Evolutionary conservation across 2,888 invertebrate species (phyloP), one percentile per base, ranked within the genome.

Genomic region (Melieria crassipennis): DNA sequence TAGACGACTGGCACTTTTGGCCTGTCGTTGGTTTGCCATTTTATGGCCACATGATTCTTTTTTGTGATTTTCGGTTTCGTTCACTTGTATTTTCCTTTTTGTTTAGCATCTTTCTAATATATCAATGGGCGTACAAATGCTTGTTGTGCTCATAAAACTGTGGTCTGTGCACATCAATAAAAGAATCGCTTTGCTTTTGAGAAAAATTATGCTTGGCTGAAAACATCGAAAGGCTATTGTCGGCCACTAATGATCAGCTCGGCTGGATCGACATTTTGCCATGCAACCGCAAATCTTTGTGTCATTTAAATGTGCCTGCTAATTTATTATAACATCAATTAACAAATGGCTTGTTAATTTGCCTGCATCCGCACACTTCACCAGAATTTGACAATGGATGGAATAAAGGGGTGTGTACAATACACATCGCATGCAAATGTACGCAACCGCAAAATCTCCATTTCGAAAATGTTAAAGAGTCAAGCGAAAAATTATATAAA

Each of bases 281-380:
- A 43, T 48, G 30, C n/a, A 30, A 42, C 9, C 63, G 30, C 3
- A 64, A 52, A 52, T 13, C 42, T 64, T 64, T 64, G 42, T 50
- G 50, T 50, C 50, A 64, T 42, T 43, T 13, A 48, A 50, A 50
- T n/a, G 16, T 50, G 52, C 7, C 63, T 9, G 50, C 42, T 64
- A 64, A 64, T 64, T 64, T 52, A 64, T 50, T 7, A 50, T 16
- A 64, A n/a, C 16, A 47, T 43, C 50, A 50, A 50, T 64, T 42
- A 52, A 42, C 43, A 42, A 64, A 43, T 7, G 50, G 50, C 7
- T 50, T 52, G 30, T 30, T 30, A 30, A 30, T 30, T 30, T 30
- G 30, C 30, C 3, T 3, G 30, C 30, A 30, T 30, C 30, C 30
- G 30, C 30, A 30, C 30, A 30, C 30, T 30, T 30, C 30, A 30